Base-by-base conservation (phyloP, 2,888 invertebrate genomes). In the Chrysolina oricalcia region DNA sequence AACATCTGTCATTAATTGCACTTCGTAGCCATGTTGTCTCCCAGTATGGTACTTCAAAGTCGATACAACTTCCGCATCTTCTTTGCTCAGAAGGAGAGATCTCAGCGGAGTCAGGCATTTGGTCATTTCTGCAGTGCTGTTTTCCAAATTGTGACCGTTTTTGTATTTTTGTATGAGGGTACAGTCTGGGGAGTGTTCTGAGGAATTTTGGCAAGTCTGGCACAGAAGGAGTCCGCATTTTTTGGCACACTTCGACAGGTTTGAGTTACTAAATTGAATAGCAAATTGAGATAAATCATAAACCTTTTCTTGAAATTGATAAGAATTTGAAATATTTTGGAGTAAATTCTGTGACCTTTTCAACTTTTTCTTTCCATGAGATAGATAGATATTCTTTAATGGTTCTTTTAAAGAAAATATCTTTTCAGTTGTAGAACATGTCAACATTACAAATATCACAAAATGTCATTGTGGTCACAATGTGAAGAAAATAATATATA, bases 181-280 rank as follows among this genome's bases (percentile, higher is more conserved):
- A 87, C 95, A 96, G 85, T 95, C 95, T 64, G 88, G 88, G 63
- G 86, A 86, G 88, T 96, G 95, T 27, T 83, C 81, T 46, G 87
- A 84, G 6, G 91, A 90, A 81, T 91, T 90, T 85, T 93, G 90
- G 87, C 96, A 96, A 74, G 88, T 88, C 11, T 92, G 91, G 87
- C 96, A 96, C 53, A 96, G 89, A 19, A 93, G 92, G 81, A 95
- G 89, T 3, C 93, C 92, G 85, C 95, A 96, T 66, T 90, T 90
- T 53, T 90, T 90, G 56, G 90, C 88, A 85, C 95, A 95, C 62
- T 84, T 40, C n/a, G 72, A 76, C 35, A 87, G 73, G 70, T 83
- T 75, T 69, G 91, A 83, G 67, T 87, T 87, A 77, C 90, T 91
- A 82, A 91, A 69, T 6, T 35, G 35, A 35, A 35, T 35, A 27